These are phyloP conservation scores for Ardeotis arabs DNA, from an alignment of 2,113 vertebrate species.

Conservation along the genomic window DNA sequence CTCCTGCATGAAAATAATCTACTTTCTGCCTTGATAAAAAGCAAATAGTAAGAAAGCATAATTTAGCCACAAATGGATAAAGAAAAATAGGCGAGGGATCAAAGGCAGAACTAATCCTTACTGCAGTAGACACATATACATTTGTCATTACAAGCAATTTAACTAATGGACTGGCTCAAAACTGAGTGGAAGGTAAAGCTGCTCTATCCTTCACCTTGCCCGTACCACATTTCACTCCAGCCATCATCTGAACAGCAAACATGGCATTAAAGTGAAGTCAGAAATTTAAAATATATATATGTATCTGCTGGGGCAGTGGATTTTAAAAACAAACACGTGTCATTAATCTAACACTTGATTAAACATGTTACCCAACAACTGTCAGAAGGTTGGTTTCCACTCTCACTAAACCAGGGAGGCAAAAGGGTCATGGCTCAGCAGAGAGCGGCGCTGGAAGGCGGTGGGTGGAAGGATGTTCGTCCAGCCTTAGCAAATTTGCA, in stretches of 20 bases:
- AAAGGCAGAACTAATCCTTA: neutral
- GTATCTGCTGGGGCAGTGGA: neutral
- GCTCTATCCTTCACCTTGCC: neutral
- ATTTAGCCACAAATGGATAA: neutral
- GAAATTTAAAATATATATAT: neutral
- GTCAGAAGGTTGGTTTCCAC: neutral
- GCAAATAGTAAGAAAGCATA: neutral
- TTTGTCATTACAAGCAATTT: neutral
- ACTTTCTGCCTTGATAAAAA: neutral
- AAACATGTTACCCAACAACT: neutral
- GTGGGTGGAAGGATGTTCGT: neutral
- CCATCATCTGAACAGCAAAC: neutral
- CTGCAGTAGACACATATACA: neutral
- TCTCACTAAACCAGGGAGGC: neutral
- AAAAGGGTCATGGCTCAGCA: rapidly evolving
- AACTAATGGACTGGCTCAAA: neutral
- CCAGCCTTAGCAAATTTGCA: neutral
- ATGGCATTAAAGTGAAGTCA: neutral
- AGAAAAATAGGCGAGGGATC: neutral
- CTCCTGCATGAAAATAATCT: neutral
- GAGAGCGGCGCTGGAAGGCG: neutral
- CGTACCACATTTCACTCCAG: neutral
- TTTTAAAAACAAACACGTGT: neutral
- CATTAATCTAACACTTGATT: neutral
- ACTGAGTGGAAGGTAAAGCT: neutral